These are phyloP conservation scores for Drosophila neutralis DNA, from an alignment of 2,888 invertebrate species.

Conservation along the genomic window DNA sequence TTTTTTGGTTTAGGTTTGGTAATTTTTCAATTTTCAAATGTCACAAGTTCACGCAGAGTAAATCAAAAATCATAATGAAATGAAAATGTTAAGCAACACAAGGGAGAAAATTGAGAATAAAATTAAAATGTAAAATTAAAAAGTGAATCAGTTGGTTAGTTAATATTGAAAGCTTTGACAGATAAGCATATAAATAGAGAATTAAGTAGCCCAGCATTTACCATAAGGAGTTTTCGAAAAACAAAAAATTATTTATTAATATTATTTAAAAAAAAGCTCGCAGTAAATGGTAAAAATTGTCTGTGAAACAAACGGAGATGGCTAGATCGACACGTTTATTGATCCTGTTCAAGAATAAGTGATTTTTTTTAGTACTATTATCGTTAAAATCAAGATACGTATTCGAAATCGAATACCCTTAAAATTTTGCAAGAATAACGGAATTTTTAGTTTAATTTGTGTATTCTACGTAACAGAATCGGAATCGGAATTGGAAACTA, in stretches of 20 bases:
- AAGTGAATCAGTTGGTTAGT: constrained; percentile 26
- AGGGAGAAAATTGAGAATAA: constrained; percentile 10
- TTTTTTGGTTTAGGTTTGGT: not conserved
- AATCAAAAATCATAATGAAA: constrained; percentile 22
- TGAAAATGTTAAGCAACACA: constrained; percentile 19
- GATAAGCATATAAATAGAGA: constrained; percentile 1
- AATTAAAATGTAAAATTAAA: constrained; percentile 20
- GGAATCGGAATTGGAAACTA: not conserved
- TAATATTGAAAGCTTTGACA: constrained; percentile 9
- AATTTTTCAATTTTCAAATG: constrained; percentile 21
- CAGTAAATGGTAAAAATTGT: no score
- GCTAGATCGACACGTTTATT: no score
- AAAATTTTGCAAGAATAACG: fast-evolving
- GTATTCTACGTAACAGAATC: not conserved
- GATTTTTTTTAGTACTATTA: not conserved
- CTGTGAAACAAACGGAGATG: no score
- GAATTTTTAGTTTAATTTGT: not conserved
- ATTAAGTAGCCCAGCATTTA: constrained; percentile 11
- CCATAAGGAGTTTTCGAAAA: not conserved
- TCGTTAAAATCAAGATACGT: not conserved
- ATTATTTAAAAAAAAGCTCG: not conserved
- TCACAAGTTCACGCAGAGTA: constrained; percentile 23
- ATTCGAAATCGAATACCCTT: not conserved
- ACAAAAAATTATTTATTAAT: not conserved
- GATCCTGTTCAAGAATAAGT: no score